Evolutionary conservation across 2,113 vertebrate genomes (phyloP).

Genomic region (Polyodon spathula): DNA sequence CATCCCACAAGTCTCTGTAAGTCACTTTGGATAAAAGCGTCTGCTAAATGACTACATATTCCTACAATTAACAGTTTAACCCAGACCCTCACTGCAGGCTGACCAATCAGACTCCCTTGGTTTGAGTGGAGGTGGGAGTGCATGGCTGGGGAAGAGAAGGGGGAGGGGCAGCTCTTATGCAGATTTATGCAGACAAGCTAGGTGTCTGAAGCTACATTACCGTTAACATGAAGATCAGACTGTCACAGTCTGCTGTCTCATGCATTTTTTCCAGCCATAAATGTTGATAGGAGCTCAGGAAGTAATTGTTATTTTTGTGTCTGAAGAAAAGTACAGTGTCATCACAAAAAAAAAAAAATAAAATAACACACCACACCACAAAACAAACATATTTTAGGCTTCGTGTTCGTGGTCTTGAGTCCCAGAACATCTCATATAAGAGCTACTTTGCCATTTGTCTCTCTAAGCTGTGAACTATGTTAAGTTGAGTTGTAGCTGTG

Average conservation of each 20-base stretch:
- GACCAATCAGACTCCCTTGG: constrained; percentile 75
- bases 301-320: constrained; percentile 98
- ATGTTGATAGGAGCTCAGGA: constrained; percentile 91
- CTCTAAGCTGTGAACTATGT: no score
- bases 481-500: no score
- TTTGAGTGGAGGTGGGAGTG: constrained; percentile 17
- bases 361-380: no score
- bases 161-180: constrained; percentile 37
- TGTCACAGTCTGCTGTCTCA: constrained; percentile 89
- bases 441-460: no score
- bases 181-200: constrained; percentile 54
- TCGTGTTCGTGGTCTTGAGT: no score
- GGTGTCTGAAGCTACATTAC: constrained; percentile 75
- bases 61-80: not conserved
- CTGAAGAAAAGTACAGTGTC: constrained; percentile 86
- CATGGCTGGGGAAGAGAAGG: constrained; percentile 54
- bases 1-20: no score
- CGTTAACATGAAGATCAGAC: constrained; percentile 94
- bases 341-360: constrained; percentile 78
- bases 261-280: constrained; percentile 95
- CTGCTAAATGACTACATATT: no score
- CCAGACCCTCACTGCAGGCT: constrained; percentile 30
- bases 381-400: no score
- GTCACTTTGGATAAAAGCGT: no score
- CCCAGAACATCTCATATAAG: no score